phyloP scores from a whole-genome alignment of 2,797 vertebrate genomes.

The Enteromius thamalakanensis region DNA sequence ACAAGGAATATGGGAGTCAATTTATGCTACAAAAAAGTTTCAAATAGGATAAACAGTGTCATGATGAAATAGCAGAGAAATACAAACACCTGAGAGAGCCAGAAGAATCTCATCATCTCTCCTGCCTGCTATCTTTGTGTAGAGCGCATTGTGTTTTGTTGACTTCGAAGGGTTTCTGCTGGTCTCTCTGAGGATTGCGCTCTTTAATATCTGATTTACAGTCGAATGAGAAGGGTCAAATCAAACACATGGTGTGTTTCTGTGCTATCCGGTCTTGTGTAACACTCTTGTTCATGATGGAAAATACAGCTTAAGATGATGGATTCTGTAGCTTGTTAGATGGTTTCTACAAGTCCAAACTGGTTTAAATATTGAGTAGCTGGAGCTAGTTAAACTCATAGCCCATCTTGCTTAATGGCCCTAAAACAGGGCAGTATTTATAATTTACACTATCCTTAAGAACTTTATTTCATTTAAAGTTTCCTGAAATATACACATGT shows the following conservation, averaged over 20 bases:
- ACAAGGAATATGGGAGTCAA: not conserved
- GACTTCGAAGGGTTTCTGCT: not conserved
- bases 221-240: not conserved
- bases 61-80: constrained; percentile 53
- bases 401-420: not conserved
- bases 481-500: not conserved
- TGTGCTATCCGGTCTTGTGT: not conserved
- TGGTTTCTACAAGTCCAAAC: not conserved
- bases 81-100: constrained; percentile 14
- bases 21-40: not conserved
- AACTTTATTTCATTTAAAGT: not conserved
- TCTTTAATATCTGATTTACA: constrained; percentile 19
- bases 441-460: not conserved
- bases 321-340: not conserved
- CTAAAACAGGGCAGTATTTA: not conserved
- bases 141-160: constrained; percentile 9
- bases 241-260: constrained; percentile 10
- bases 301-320: not conserved
- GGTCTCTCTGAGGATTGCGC: not conserved
- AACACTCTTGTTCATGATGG: not conserved
- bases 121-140: not conserved
- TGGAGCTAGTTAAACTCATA: not conserved
- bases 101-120: constrained; percentile 2
- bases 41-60: constrained; percentile 10
- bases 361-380: not conserved